Evolutionary conservation across 2,113 vertebrate species (phyloP), one percentile per base, ranked within the genome.

Genomic region (Illadopsis cleaveri): DNA sequence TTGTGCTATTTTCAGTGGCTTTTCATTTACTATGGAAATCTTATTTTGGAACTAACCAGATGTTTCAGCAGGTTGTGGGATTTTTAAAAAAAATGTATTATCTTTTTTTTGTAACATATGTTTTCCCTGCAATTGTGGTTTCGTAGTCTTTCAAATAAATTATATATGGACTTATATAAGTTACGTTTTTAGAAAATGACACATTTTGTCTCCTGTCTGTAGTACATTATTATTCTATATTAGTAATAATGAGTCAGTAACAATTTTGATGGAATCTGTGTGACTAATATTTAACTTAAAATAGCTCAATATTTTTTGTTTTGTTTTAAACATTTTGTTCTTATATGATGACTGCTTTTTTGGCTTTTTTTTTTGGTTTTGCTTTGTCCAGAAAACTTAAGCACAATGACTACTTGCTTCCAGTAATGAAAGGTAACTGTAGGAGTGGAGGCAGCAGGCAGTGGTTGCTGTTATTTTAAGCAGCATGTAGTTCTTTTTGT

Each of bases 21-120:
- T 94, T 56, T 86, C 28, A 68, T 93, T 95, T 85, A 51, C 82
- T 91, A 10, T 56, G 77, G 38, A 53, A 37, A 40, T 80, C 47
- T 66, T 86, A 5, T 72, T 93, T 86, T 86, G 83, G 62, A 89
- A 89, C 86, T 66, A 94, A 90, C 45, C 91, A 80, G 72, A 84
- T 65, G 57, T 84, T 87, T 90, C 66, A 73, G 57, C 15, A 65
- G 51, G 65, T 82, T 72, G 78, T 93, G 93, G 84, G 51, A 73
- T 87, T 94, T 31, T 4, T 12, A 57, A 62, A 62, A 51, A 92
- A 72, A 24, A 4, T 11, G 6, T 15, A 35, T 61, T 79, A 50
- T 72, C 30, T 75, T 75, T 88, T 87, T 85, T 85, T 93, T 50
- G 54, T 80, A 18, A 79, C 9, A 0, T 44, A 25, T 4, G 3